Conservation (phyloP, 2,113 vertebrate genomes). For the Okapia johnstoni region DNA sequence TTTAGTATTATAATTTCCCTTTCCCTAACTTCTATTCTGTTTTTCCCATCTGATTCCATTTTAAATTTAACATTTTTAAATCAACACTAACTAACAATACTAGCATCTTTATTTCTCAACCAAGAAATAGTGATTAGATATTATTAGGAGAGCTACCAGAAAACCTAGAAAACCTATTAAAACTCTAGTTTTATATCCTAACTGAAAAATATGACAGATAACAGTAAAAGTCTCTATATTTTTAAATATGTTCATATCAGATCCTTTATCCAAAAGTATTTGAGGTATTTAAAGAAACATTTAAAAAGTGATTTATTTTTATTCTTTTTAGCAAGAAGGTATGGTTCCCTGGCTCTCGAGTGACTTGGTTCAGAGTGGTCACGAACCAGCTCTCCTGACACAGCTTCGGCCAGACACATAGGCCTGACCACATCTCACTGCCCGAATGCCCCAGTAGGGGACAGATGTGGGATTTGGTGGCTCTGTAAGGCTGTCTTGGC, state of each 20-base stretch:
- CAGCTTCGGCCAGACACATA: rapidly evolving
- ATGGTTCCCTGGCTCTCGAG: background rate
- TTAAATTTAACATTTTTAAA: background rate
- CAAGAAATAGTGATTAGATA: background rate
- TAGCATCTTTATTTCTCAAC: background rate
- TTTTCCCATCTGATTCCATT: background rate
- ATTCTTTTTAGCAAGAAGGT: background rate
- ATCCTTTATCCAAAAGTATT: background rate
- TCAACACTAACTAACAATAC: background rate
- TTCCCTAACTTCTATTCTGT: background rate
- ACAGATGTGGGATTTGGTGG: background rate
- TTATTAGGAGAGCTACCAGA: background rate
- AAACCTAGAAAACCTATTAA: background rate
- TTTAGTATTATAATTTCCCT: background rate
- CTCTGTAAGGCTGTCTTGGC: background rate
- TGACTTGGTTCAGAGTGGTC: background rate
- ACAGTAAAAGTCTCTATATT: background rate
- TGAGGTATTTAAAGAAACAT: background rate
- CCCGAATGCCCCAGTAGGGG: background rate
- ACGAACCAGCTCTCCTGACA: background rate
- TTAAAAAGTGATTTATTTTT: background rate
- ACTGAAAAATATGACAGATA: background rate
- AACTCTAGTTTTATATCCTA: background rate
- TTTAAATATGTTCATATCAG: background rate
- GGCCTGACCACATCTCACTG: too few species aligned